phyloP scores from a whole-genome alignment of 2,888 invertebrate species.

The Pyrrhopygopsis socrates region DNA sequence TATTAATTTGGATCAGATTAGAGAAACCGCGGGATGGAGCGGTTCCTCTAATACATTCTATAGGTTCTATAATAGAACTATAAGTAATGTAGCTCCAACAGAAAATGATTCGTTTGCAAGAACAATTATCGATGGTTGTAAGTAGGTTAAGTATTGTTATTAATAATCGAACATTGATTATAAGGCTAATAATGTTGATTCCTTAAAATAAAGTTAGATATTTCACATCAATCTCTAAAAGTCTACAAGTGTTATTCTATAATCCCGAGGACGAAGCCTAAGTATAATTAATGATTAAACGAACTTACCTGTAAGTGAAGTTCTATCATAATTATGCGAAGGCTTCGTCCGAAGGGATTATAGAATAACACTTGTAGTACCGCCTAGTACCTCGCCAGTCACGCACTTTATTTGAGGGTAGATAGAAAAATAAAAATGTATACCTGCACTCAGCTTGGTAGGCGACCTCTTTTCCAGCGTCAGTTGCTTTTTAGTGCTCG shows the following conservation, averaged over 20 bases:
- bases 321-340: too few relatives aligned
- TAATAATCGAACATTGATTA: not conserved
- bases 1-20: not conserved
- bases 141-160: not conserved
- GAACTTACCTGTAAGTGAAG: too few relatives aligned
- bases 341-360: too few relatives aligned
- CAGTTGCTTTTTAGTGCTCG: not conserved
- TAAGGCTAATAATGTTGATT: not conserved
- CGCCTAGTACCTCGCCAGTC: too few relatives aligned
- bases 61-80: not conserved
- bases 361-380: too few relatives aligned
- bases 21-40: too few relatives aligned
- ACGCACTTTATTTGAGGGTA: too few relatives aligned
- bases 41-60: not conserved
- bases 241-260: not conserved
- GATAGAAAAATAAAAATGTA: too few relatives aligned
- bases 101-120: not conserved
- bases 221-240: not conserved
- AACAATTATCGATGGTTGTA: not conserved
- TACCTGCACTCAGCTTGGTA: not conserved
- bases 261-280: too few relatives aligned
- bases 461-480: not conserved
- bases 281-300: too few relatives aligned
- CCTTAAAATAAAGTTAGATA: not conserved
- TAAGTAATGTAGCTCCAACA: not conserved